Evolutionary conservation across 2,888 invertebrate genomes (phyloP).

Genomic region (Tiphia femorata): DNA sequence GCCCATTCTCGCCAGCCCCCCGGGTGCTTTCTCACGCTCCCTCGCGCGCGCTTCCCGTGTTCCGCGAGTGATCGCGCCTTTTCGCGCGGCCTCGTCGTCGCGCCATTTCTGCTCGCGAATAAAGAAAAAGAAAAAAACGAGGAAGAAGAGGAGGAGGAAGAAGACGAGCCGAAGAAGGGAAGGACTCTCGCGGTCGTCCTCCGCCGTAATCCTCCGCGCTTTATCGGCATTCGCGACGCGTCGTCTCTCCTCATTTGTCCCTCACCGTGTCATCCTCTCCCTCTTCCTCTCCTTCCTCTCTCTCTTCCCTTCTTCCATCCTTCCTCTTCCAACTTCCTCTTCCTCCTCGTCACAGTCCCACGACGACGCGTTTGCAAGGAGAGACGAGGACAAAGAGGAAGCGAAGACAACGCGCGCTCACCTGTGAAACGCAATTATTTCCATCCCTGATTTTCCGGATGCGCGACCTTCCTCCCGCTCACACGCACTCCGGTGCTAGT

Average conservation of each 20-base stretch:
- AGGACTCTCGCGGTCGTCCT: too few relatives aligned
- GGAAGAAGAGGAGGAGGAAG: too few relatives aligned
- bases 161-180: too few relatives aligned
- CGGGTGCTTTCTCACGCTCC: too few relatives aligned
- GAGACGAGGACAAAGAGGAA: background rate
- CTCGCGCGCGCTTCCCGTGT: too few relatives aligned
- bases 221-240: too few relatives aligned
- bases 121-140: too few relatives aligned
- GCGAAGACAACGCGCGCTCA: background rate
- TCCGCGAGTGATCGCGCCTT: too few relatives aligned
- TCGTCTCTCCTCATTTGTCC: conserved; percentile 7
- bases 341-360: background rate
- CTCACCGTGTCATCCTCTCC: conserved; percentile 1
- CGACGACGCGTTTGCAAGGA: conserved; percentile 16
- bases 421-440: conserved; percentile 16
- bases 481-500: conserved; percentile 33
- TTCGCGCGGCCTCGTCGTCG: too few relatives aligned
- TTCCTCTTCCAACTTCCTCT: background rate
- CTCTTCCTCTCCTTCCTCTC: conserved; percentile 3
- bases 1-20: too few relatives aligned
- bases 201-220: background rate
- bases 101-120: too few relatives aligned
- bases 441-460: conserved; percentile 37
- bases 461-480: conserved; percentile 36
- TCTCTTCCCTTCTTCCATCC: conserved; percentile 3